Evolutionary conservation across 2,888 invertebrate genomes (phyloP), one percentile per base, ranked within the genome.

Genomic region (Pyrrhosoma nymphula): DNA sequence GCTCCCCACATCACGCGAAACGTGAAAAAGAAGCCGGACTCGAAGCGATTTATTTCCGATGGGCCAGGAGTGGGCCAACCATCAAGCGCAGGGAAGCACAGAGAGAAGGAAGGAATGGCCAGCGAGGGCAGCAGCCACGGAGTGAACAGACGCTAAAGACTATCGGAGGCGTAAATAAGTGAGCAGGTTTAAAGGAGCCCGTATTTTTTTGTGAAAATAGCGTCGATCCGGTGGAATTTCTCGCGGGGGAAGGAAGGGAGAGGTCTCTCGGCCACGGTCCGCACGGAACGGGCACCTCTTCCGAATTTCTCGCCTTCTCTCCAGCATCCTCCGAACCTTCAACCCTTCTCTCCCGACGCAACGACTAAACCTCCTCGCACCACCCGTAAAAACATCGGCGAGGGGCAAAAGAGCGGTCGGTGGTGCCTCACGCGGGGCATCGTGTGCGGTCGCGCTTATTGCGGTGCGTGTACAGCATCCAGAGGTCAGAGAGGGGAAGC

Each of bases 81-180:
- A 39, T 63, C 60, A 91, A 60, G 26, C 35, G 39, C 23, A 26
- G 30, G 30, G 60, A 30, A 35, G 56, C 56, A 26, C n/a, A 35
- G 35, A 82, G 82, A 1, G 82, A 18, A 82, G 82, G 35, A 10
- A 82, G 82, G 26, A 69, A n/a, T 60, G 69, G 69, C 12, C 26
- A 10, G 23, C 2, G 69, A 26, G 23, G 69, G 26, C 60, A 60
- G 69, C 18, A 69, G 3, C 69, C 69, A 56, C 20, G n/a, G 82
- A 82, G 35, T 82, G 82, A 82, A 82, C 30, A 35, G 82, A 82
- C 12, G 82, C 82, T 82, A 82, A 63, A 63, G 93, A 69, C 93
- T 55, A 75, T 75, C 55, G 16, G 93, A 47, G 69, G 16, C 69
- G 47, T 93, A 93, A 93, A 93, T 93, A 93, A 93, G 93, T 93